Percentiles rank a stretch among this genome's conserved stretches.
phyloP scores from a whole-genome alignment of 2,888 invertebrate species.

The Zygogramma bicolorata region DNA sequence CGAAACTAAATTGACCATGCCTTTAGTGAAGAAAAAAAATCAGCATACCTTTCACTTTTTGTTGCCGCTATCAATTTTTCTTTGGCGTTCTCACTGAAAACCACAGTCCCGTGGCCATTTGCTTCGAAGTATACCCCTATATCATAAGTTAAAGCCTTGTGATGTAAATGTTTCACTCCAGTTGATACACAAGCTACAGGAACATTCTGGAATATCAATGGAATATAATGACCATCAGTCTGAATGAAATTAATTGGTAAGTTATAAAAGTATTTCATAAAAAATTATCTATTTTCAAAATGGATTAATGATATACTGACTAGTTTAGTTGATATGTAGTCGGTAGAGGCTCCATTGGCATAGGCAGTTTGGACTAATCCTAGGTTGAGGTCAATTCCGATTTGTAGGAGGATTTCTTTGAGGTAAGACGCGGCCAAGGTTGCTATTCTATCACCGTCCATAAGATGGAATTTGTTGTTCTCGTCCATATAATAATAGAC shows the following conservation, averaged over 20 bases:
- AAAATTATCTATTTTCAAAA: no score
- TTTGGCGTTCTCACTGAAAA: slow-evolving; percentile 82
- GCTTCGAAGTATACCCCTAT: slow-evolving; percentile 99
- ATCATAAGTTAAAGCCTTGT: slow-evolving; percentile 90
- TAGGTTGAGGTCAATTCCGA: slow-evolving; percentile 76
- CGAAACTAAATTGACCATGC: no score
- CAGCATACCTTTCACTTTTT: slow-evolving; percentile 62
- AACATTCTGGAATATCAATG: slow-evolving; percentile 76
- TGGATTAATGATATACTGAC: slow-evolving; percentile 68
- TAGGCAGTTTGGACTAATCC: slow-evolving; percentile 98
- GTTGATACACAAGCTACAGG: slow-evolving; percentile 93
- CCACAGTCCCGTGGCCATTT: slow-evolving; percentile 97
- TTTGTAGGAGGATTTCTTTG: slow-evolving; percentile 71
- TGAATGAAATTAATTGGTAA: no score
- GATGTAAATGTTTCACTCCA: slow-evolving; percentile 97
- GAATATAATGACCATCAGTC: slow-evolving; percentile 11
- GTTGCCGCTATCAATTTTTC: slow-evolving; percentile 69
- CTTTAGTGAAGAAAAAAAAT: no score
- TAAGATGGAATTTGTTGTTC: slow-evolving; percentile 77
- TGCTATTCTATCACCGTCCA: slow-evolving; percentile 98
- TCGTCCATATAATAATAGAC: slow-evolving; percentile 91
- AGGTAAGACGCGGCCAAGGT: slow-evolving; percentile 86
- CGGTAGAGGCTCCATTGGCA: slow-evolving; percentile 96
- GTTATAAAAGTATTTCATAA: no score
- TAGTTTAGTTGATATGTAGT: slow-evolving; percentile 84